phyloP scores from a whole-genome alignment of 2,888 invertebrate genomes.

The Torymus tubicola region DNA sequence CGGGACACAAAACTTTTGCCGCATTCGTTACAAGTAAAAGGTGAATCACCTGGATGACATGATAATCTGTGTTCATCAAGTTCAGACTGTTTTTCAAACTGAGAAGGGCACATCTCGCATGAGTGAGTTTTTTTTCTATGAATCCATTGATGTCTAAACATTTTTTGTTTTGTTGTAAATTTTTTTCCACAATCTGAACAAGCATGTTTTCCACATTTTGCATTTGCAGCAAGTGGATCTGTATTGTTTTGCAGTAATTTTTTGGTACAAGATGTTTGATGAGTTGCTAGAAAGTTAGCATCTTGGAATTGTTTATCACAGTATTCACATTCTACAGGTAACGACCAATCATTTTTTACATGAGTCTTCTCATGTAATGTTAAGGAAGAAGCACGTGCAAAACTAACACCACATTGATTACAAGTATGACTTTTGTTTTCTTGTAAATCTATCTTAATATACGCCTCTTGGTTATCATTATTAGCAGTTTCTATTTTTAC shows the following conservation, averaged over 20 bases:
- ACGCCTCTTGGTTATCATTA: constrained; percentile 59
- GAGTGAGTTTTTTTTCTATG: constrained; percentile 76
- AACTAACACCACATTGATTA: constrained; percentile 75
- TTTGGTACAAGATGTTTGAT: constrained; percentile 73
- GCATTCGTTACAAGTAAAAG: constrained; percentile 76
- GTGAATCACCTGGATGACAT: constrained; percentile 75
- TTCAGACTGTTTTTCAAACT: constrained; percentile 74
- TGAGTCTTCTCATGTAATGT: constrained; percentile 73
- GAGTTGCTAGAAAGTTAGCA: constrained; percentile 73
- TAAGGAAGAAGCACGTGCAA: constrained; percentile 76
- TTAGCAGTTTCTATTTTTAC: constrained; percentile 66
- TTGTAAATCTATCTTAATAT: constrained; percentile 64
- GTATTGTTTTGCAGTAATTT: constrained; percentile 68
- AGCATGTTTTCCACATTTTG: constrained; percentile 74
- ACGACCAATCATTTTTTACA: constrained; percentile 63
- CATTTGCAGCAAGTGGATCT: constrained; percentile 65
- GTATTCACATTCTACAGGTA: constrained; percentile 76
- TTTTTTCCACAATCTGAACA: constrained; percentile 76
- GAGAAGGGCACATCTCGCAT: constrained; percentile 75
- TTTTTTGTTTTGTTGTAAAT: constrained; percentile 77
- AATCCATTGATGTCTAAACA: constrained; percentile 77
- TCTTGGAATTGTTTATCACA: constrained; percentile 78
- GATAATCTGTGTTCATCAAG: constrained; percentile 75
- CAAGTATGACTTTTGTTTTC: constrained; percentile 73
- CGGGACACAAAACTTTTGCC: constrained; percentile 77